Conservation (phyloP, 2,113 vertebrate genomes). For the Lethenteron camtschaticum region DNA sequence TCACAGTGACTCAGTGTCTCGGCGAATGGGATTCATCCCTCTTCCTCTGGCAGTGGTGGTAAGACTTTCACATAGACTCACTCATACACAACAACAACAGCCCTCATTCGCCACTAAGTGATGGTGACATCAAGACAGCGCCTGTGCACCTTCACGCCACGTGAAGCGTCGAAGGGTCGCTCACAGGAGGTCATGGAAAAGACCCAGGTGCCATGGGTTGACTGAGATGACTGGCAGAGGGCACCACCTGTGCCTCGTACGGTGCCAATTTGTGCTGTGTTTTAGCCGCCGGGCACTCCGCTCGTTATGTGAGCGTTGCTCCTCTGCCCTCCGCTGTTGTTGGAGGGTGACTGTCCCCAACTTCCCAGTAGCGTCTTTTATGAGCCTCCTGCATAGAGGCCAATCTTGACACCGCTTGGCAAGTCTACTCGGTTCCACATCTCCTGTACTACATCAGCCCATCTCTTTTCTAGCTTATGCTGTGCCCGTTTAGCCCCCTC, state of each 20-base stretch:
- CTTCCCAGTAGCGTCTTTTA: too few species aligned
- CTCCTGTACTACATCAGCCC: too few species aligned
- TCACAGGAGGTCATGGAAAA: not conserved
- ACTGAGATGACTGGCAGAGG: not conserved
- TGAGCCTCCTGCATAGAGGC: too few species aligned
- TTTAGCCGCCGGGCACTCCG: too few species aligned
- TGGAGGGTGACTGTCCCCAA: too few species aligned
- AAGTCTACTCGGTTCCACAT: too few species aligned
- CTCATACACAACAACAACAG: not conserved
- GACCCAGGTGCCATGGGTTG: not conserved
- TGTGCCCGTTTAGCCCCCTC: too few species aligned
- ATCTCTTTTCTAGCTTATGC: too few species aligned
- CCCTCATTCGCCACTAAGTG: not conserved
- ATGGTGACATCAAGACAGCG: not conserved
- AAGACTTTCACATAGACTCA: conserved; percentile 19
- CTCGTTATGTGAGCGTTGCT: too few species aligned
- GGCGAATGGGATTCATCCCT: conserved; percentile 97
- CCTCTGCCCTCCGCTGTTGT: too few species aligned
- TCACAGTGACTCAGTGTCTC: conserved; percentile 84
- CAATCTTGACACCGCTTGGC: too few species aligned
- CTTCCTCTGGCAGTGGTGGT: conserved; percentile 81
- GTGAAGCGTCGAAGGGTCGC: not conserved
- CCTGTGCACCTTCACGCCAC: not conserved
- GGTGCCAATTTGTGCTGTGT: too few species aligned
- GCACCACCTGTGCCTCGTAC: not conserved